Evolutionary conservation across 2,113 vertebrate genomes (phyloP).

Genomic region (Leptocoma aspasia): DNA sequence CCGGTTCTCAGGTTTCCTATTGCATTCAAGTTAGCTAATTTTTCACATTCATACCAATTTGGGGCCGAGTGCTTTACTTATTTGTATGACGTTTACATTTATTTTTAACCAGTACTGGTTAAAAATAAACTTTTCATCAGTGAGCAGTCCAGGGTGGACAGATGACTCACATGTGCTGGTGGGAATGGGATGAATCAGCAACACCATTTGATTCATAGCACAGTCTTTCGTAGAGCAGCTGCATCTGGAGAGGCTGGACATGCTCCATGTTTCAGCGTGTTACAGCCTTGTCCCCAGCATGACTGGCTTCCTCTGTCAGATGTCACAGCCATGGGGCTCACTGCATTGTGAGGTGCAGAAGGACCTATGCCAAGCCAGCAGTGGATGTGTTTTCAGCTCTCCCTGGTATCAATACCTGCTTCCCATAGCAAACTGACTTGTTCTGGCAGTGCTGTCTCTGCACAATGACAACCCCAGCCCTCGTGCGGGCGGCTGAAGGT

Average conservation of each 20-base stretch:
- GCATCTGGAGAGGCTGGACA: conserved; percentile 12
- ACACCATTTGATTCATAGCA: neutral
- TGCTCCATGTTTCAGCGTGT: neutral
- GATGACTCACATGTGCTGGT: conserved; percentile 47
- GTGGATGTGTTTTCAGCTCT: neutral
- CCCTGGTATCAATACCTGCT: neutral
- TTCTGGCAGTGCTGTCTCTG: neutral
- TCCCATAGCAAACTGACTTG: neutral
- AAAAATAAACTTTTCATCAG: conserved; percentile 63
- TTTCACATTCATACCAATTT: conserved; percentile 51
- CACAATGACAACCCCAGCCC: neutral
- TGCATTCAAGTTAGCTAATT: conserved; percentile 26
- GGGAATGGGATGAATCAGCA: conserved; percentile 56
- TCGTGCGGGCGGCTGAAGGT: neutral
- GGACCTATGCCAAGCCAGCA: neutral
- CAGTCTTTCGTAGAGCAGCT: neutral
- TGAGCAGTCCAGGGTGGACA: neutral
- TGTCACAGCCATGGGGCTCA: neutral
- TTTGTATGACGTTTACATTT: conserved; percentile 37
- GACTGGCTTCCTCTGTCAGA: neutral
- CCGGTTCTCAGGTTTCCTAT: conserved; percentile 41
- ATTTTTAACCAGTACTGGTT: conserved; percentile 49
- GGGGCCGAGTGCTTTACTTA: neutral
- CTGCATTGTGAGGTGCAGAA: neutral
- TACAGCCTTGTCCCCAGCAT: neutral